phyloP scores from a whole-genome alignment of 1,140 invertebrate species.

The Rhagoletis pomonella region DNA sequence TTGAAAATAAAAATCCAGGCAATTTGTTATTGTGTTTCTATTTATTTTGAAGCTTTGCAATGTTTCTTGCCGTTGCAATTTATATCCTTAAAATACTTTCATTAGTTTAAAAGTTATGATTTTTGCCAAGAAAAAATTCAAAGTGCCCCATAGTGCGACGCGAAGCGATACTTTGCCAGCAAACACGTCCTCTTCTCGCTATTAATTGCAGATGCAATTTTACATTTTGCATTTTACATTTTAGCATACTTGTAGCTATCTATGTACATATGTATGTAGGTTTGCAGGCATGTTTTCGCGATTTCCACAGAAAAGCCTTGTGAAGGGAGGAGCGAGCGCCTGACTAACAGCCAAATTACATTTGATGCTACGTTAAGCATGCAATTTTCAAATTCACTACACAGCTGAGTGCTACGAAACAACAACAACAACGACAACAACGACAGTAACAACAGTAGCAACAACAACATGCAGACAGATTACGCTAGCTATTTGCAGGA shows the following conservation, averaged over 20 bases:
- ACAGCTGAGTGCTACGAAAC: neutral
- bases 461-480: neutral
- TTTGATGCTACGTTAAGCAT: slow-evolving; percentile 49
- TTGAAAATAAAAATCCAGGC: too few relatives aligned
- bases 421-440: neutral
- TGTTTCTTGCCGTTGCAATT: too few relatives aligned
- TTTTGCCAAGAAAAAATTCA: too few relatives aligned
- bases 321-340: neutral
- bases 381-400: slow-evolving; percentile 37
- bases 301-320: neutral
- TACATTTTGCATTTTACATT: slow-evolving; percentile 40
- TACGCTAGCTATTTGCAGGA: slow-evolving; percentile 1
- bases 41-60: too few relatives aligned
- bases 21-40: too few relatives aligned
- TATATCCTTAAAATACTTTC: too few relatives aligned
- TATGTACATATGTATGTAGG: neutral
- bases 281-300: neutral
- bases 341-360: slow-evolving; percentile 34
- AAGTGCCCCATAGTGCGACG: neutral
- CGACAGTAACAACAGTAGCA: neutral
- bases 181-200: neutral
- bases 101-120: too few relatives aligned
- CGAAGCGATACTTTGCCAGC: slow-evolving; percentile 27
- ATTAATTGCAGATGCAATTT: slow-evolving; percentile 34
- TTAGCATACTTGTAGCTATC: neutral